Percentiles rank a stretch among this genome's conserved stretches.
phyloP scores from a whole-genome alignment of 2,888 invertebrate species.

The Tiliacea aurago region DNA sequence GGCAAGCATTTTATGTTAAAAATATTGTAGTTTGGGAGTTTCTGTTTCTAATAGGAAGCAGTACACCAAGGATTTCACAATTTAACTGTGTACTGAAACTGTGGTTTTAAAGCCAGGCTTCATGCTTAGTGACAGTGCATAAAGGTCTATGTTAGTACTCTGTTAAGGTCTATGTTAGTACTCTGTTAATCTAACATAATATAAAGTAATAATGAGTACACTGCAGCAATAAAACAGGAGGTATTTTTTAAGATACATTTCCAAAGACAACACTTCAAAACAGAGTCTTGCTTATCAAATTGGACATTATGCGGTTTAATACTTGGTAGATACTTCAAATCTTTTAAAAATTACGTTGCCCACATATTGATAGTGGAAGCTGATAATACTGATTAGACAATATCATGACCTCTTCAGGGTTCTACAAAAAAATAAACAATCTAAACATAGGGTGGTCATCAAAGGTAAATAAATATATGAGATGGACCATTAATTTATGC shows the following conservation, averaged over 20 bases:
- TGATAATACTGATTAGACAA: slow-evolving; percentile 33
- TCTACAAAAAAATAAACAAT: slow-evolving; percentile 52
- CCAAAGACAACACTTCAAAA: slow-evolving; percentile 29
- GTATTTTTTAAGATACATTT: slow-evolving; percentile 13
- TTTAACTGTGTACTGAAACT: slow-evolving; percentile 2
- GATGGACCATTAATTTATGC: slow-evolving; percentile 47
- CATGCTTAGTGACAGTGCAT: neutral
- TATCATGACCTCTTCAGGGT: slow-evolving; percentile 7
- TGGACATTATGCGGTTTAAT: slow-evolving; percentile 43
- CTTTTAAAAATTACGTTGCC: slow-evolving; percentile 39
- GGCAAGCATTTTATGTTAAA: slow-evolving; percentile 14
- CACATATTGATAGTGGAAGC: slow-evolving; percentile 23
- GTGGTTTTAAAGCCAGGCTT: neutral
- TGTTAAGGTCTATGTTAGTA: neutral
- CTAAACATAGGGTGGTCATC: slow-evolving; percentile 38
- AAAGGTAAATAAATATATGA: slow-evolving; percentile 65
- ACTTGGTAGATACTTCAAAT: slow-evolving; percentile 13
- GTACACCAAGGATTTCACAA: slow-evolving; percentile 14
- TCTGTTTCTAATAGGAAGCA: slow-evolving; percentile 2
- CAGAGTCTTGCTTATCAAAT: slow-evolving; percentile 32
- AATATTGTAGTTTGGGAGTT: neutral
- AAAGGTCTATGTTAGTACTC: neutral
- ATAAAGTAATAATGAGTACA: slow-evolving; percentile 20
- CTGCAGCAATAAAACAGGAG: slow-evolving; percentile 4
- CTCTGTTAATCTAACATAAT: slow-evolving; percentile 52